These are phyloP conservation scores for Seriola dumerili DNA, from an alignment of 2,113 vertebrate species.

Conservation along the genomic window DNA sequence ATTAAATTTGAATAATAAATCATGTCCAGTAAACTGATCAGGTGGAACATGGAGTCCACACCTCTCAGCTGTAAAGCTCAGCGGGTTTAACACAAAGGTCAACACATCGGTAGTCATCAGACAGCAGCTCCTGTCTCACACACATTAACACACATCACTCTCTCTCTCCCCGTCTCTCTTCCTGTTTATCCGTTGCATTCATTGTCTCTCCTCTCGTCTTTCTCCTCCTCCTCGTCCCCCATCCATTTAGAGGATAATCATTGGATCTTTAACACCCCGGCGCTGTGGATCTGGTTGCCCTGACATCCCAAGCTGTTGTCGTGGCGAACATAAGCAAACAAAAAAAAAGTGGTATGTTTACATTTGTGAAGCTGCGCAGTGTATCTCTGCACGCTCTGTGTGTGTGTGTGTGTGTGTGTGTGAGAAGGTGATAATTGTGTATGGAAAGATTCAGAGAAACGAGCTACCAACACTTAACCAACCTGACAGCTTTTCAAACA, in stretches of 20 bases:
- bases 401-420: neutral
- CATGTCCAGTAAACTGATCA: too few species aligned
- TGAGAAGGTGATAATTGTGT: neutral
- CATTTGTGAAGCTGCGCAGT: neutral
- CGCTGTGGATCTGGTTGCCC: constrained; percentile 36
- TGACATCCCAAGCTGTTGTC: constrained; percentile 59
- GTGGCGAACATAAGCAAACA: constrained; percentile 61
- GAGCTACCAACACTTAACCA: neutral
- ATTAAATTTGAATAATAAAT: too few species aligned
- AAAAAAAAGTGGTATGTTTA: neutral
- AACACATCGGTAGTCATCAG: neutral
- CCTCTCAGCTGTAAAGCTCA: too few species aligned
- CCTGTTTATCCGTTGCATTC: neutral
- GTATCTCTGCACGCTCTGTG: neutral
- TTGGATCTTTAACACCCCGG: constrained; percentile 12
- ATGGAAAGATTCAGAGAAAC: constrained; percentile 29
- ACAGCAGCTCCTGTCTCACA: too few species aligned
- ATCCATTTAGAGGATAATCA: too few species aligned
- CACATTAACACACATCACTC: neutral
- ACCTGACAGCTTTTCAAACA: constrained; percentile 76
- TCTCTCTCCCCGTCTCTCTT: too few species aligned
- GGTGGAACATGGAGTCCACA: too few species aligned
- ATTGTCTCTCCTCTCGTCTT: too few species aligned
- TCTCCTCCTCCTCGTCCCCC: neutral
- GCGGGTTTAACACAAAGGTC: neutral